Conservation (phyloP, 2,113 vertebrate species). For the Bos indicus region DNA sequence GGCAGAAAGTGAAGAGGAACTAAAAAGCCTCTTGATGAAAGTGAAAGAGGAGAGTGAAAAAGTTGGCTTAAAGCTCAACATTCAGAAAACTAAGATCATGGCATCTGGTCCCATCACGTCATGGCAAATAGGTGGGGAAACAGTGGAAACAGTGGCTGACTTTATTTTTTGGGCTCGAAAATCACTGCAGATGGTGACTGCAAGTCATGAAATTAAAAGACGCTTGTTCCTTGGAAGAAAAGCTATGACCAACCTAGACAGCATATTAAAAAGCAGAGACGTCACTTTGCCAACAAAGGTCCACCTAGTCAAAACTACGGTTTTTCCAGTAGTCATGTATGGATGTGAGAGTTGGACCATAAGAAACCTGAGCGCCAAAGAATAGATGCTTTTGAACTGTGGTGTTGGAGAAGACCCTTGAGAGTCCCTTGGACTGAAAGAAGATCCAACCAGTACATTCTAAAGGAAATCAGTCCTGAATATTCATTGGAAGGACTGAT, state of each 20-base stretch:
- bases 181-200: neutral
- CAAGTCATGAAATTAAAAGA: neutral
- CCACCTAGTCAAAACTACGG: neutral
- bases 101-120: neutral
- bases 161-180: neutral
- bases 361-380: rapidly evolving
- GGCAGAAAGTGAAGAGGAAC: neutral
- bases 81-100: neutral
- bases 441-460: neutral
- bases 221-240: neutral
- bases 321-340: neutral
- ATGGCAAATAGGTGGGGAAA: neutral
- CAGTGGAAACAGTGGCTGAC: neutral
- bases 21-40: neutral
- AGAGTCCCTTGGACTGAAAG: neutral
- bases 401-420: neutral
- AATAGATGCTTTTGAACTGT: neutral
- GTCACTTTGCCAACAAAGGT: neutral
- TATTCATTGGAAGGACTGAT: neutral
- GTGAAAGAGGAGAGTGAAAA: neutral
- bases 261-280: neutral
- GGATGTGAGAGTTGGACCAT: neutral
- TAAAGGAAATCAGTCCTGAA: neutral
- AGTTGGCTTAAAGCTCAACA: neutral
- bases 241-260: neutral